A percentile compares a stretch with the other conserved stretches of the same genome.
phyloP scores from a whole-genome alignment of 92 coral and sea anemone species.

The Actinernus sp. region DNA sequence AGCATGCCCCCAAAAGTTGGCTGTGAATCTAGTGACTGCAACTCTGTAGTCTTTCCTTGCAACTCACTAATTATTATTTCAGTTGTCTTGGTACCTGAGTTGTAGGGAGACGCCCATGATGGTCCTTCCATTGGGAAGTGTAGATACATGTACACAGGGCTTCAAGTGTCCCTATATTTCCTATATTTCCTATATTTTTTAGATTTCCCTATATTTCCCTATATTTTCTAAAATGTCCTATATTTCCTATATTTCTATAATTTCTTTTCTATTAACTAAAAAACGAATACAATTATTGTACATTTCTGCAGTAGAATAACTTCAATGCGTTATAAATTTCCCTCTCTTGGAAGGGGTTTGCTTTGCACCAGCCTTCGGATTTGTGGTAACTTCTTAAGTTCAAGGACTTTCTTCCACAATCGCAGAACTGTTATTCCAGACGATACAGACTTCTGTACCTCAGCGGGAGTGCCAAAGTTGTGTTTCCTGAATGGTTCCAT shows the following conservation, averaged over 20 bases:
- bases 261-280: too few species aligned
- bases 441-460: constrained; percentile 19
- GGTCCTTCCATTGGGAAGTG: constrained; percentile 28
- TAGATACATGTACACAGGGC: constrained; percentile 58
- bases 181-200: too few species aligned
- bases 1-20: constrained; percentile 42
- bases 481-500: constrained; percentile 37
- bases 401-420: constrained; percentile 29
- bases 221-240: too few species aligned
- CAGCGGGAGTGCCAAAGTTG: constrained; percentile 20
- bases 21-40: constrained; percentile 27
- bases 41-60: constrained; percentile 33
- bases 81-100: constrained; percentile 54
- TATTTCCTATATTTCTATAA: too few species aligned
- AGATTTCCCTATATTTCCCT: too few species aligned
- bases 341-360: not conserved
- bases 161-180: constrained; percentile 53
- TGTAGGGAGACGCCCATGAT: constrained; percentile 41
- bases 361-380: constrained; percentile 31
- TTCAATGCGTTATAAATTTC: not conserved
- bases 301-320: not conserved
- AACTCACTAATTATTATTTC: constrained; percentile 35
- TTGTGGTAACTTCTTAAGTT: constrained; percentile 23
- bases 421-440: constrained; percentile 38
- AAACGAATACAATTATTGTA: constrained; percentile 11